Conservation (phyloP, 2,113 vertebrate species). For the Phodopus roborovskii region DNA sequence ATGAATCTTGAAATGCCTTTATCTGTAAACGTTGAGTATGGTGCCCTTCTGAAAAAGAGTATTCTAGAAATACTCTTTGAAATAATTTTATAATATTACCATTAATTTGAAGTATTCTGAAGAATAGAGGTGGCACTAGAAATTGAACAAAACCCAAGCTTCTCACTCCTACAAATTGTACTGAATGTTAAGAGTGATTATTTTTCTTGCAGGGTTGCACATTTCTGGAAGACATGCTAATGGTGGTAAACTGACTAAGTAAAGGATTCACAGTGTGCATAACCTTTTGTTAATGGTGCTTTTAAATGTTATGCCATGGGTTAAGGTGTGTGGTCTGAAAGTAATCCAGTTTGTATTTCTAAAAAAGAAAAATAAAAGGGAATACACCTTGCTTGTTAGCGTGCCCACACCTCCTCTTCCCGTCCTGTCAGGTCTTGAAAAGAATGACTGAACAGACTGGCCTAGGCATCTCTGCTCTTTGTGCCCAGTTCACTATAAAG, state of each 20-base stretch:
- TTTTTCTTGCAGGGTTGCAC: background rate
- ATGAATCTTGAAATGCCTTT: background rate
- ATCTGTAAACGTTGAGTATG: background rate
- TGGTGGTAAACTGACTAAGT: slow-evolving; percentile 11
- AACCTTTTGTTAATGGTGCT: background rate
- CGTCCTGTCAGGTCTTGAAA: slow-evolving; percentile 7
- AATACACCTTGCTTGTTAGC: background rate
- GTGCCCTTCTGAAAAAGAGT: background rate
- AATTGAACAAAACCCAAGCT: background rate
- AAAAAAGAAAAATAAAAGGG: slow-evolving; percentile 1
- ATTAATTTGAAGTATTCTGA: background rate
- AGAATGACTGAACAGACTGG: slow-evolving; percentile 47
- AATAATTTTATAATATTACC: background rate
- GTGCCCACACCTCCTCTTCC: background rate
- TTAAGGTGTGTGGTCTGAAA: background rate
- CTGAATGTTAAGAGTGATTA: background rate
- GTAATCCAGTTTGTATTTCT: background rate
- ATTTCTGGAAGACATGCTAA: slow-evolving; percentile 23
- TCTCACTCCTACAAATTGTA: slow-evolving; percentile 1
- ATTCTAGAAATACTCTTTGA: background rate
- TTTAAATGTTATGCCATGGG: background rate
- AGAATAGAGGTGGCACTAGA: background rate
- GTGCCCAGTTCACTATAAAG: slow-evolving; percentile 17
- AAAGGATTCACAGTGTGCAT: background rate
- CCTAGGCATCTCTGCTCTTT: slow-evolving; percentile 15